Base-by-base conservation (phyloP, 2,888 invertebrate species). In the Calephelis perditalis region DNA sequence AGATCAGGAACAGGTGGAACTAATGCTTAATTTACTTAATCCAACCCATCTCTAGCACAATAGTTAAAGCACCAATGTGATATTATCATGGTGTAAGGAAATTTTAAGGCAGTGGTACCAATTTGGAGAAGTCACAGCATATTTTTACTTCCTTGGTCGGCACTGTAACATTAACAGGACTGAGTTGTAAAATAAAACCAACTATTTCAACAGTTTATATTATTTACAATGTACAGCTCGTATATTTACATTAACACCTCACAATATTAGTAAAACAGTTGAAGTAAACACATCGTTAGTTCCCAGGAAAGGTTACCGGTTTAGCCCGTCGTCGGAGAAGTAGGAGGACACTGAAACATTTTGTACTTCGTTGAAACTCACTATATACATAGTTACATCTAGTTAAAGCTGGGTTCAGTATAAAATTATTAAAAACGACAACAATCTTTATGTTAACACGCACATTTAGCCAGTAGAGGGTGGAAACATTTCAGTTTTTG, bases 341-440 rank as follows among this genome's bases (percentile, higher is more conserved):
- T 59, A 11, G 26, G 47, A 58, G 54, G 60, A 63, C 54, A 63
- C 59, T 57, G 62, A 61, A 57, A 57, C 44, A 49, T 49, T 55
- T 61, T 60, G 60, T 62, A 62, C 63, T 62, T 56, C 62, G 60
- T 11, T 52, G 52, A 52, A 52, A 52, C 8, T 26, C 52, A 52
- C 11, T 52, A 52, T 52, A 26, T 52, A 52, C 52, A 52, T 26
- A 52, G 52, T 52, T 52, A 52, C 52, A 52, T 35, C 52, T 52
- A 52, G 52, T 52, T 52, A 52, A 52, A 52, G 52, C 35, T 52
- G 52, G 49, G 10, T 15, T 52, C 49, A 35, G 35, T 52, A 52
- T 52, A 52, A 52, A 52, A 52, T 52, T 52, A 63, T 59, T 58
- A 37, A 57, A 60, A 40, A 56, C 56, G 43, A 55, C 45, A 45